Evolutionary conservation across 2,888 invertebrate species (phyloP), one percentile per base, ranked within the genome.

Genomic region (Drosophila affinis): DNA sequence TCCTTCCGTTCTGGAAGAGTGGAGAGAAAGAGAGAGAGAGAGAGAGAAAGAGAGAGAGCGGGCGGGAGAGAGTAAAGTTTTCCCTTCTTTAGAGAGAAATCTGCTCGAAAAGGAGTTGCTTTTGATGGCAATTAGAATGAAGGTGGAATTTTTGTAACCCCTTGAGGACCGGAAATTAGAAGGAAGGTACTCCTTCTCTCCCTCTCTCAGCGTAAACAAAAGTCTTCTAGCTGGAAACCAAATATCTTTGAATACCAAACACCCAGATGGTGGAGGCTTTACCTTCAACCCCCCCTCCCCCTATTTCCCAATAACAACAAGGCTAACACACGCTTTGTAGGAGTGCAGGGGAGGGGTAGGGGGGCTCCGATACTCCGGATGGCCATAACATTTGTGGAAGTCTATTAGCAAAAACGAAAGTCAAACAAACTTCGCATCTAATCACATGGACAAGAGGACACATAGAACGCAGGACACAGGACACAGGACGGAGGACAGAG

Each of bases 321-420:
- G 55, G 44, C 62, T 46, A 53, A 78, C 53, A 49, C 61, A 34
- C n/a, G 44, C n/a, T 62, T 29, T 14, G 7, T 9, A 12, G 24
- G 24, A 24, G 24, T 24, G 3, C 24, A 24, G 24, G 24, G 27
- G 57, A n/a, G n/a, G n/a, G n/a, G n/a, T n/a, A n/a, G n/a, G 55
- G 47, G 47, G 65, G 75, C 57, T 63, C 34, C 29, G 6, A 29
- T 29, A 52, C 55, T 70, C 55, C 70, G 32, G 74, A 70, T 67
- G 67, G 61, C 62, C 74, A 80, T 81, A 82, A 83, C 78, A 74
- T 87, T 83, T 83, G 76, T 83, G 84, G 39, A 80, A 86, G 87
- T 82, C 81, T 86, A 87, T 82, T 87, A 78, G 81, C 74, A 74
- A 52, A 62, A 63, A 69, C 49, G 70, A 59, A 72, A 77, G 78